Evolutionary conservation across 2,888 invertebrate species (phyloP).

Genomic region (Callinectes sapidus): DNA sequence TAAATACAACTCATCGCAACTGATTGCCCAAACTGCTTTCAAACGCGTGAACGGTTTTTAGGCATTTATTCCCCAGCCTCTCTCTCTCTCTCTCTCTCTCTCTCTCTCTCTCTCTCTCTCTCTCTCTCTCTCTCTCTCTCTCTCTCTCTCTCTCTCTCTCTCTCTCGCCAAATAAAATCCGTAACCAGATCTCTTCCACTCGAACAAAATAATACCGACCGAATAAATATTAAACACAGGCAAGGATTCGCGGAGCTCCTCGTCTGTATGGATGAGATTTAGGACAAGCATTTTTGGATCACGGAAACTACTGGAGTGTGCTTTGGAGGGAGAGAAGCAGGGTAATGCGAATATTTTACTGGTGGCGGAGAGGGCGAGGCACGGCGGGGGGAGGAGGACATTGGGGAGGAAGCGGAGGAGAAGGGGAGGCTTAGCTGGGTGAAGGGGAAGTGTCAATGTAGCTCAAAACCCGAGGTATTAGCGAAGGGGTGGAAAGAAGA

Average conservation of each 20-base stretch:
- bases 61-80: not conserved
- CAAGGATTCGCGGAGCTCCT: not conserved
- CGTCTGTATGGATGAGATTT: not conserved
- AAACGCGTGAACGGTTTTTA: not conserved
- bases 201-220: not conserved
- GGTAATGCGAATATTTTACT: not conserved
- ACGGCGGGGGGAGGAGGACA: not conserved
- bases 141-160: conserved; percentile 10
- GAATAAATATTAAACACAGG: not conserved
- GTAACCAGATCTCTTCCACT: not conserved
- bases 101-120: not conserved
- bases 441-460: not conserved
- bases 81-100: not conserved
- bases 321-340: not conserved
- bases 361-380: not conserved
- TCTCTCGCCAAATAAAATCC: not conserved
- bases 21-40: not conserved
- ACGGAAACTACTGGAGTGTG: not conserved
- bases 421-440: not conserved
- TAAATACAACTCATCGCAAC: not conserved
- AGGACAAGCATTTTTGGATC: not conserved
- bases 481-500: not conserved
- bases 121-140: conserved; percentile 27
- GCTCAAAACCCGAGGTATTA: not conserved
- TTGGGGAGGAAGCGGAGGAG: not conserved